Evolutionary conservation across 2,888 invertebrate genomes (phyloP).

Genomic region (Coenonympha glycerion): DNA sequence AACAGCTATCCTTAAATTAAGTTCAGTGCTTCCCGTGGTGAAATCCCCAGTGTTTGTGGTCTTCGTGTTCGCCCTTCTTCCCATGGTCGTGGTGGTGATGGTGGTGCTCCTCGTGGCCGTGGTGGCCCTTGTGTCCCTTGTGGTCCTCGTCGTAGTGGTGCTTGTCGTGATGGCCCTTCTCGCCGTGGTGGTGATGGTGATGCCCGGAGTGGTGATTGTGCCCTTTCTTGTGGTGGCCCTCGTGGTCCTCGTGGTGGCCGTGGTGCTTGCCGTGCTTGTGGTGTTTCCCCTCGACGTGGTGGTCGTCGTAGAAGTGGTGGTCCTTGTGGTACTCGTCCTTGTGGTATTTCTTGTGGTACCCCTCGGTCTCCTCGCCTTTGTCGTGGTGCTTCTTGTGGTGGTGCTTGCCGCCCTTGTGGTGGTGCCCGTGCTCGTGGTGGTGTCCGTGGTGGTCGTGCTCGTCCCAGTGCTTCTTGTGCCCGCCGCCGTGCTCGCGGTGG

Average conservation of each 20-base stretch:
- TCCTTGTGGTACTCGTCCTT: conserved; percentile 92
- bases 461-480: conserved; percentile 87
- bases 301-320: conserved; percentile 91
- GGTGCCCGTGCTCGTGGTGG: conserved; percentile 85
- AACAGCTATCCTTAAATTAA: conserved; percentile 46
- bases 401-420: conserved; percentile 86
- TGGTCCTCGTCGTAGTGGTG: conserved; percentile 88
- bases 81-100: conserved; percentile 84
- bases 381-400: conserved; percentile 89
- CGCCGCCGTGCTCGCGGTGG: conserved; percentile 84
- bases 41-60: conserved; percentile 84
- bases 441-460: conserved; percentile 84
- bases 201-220: conserved; percentile 85
- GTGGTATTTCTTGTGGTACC: conserved; percentile 89
- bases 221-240: conserved; percentile 87
- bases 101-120: conserved; percentile 85
- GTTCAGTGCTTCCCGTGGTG: conserved; percentile 74
- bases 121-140: conserved; percentile 86
- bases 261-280: conserved; percentile 87
- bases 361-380: conserved; percentile 88
- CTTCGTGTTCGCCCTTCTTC: conserved; percentile 85
- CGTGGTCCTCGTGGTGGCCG: conserved; percentile 84
- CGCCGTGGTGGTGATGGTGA: conserved; percentile 85
- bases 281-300: conserved; percentile 88
- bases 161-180: conserved; percentile 88